Percentiles rank a stretch among this genome's conserved stretches.
These are phyloP conservation scores for Sipha maydis DNA, from an alignment of 2,888 invertebrate genomes.

Conservation along the genomic window DNA sequence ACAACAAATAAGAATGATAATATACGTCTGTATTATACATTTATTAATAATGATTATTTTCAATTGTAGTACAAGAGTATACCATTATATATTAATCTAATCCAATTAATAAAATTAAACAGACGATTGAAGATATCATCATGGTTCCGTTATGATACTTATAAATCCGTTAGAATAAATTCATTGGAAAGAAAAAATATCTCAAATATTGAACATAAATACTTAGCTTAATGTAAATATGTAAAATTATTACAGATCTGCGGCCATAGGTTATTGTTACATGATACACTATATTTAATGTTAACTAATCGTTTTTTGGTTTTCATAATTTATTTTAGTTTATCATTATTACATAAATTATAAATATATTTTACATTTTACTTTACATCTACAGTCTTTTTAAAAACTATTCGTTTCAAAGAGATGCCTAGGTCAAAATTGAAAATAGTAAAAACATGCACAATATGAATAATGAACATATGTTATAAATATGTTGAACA, in stretches of 20 bases:
- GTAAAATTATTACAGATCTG: background rate
- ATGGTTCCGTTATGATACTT: conserved; percentile 8
- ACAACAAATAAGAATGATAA: too few relatives aligned
- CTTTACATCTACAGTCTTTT: too few relatives aligned
- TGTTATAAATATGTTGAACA: too few relatives aligned
- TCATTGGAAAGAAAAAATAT: background rate
- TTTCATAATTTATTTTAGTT: conserved; percentile 24
- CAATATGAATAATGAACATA: too few relatives aligned
- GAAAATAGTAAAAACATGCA: background rate
- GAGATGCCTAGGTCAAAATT: background rate
- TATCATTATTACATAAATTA: background rate
- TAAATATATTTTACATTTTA: background rate
- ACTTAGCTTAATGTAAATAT: background rate
- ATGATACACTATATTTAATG: background rate
- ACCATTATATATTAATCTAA: too few relatives aligned
- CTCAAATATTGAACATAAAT: background rate
- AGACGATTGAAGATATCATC: background rate
- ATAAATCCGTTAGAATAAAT: conserved; percentile 33
- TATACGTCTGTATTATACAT: too few relatives aligned
- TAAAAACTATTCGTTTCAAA: background rate
- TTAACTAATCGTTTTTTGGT: conserved; percentile 17
- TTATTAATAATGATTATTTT: too few relatives aligned
- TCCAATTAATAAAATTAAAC: background rate
- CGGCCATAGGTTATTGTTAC: background rate
- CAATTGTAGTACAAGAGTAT: too few relatives aligned